Evolutionary conservation across 1,140 invertebrate genomes (phyloP), one percentile per base, ranked within the genome.

Genomic region (Panagrolaimus sp.): DNA sequence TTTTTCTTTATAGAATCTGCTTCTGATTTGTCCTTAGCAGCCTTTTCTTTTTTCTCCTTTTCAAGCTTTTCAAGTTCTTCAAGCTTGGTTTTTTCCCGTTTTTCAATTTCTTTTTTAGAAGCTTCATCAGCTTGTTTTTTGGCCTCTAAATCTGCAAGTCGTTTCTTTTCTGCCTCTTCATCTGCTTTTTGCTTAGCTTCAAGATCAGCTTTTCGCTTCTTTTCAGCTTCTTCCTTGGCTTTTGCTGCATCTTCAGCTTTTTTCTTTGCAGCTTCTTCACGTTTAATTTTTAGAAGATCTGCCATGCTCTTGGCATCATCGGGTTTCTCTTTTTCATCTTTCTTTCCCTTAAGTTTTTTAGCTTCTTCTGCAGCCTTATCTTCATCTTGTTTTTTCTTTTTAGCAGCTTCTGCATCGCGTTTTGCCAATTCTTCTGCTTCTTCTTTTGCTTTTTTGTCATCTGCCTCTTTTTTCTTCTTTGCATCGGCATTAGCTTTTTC

Each of bases 161-260:
- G 21, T 21, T 58, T 58, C 21, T 21, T 28, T 10, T 58, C 52
- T 4, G 52, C 52, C 2, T 58, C 52, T 1, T 21, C 52, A 10
- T 58, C 28, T 12, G 21, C 28, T 24, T 58, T 58, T 12, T 21
- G 21, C 4, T n/a, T 28, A 58, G 52, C 52, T 21, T 58, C 52
- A 3, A 21, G 15, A 12, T 58, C n/a, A 58, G 52, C 52, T 28
- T 58, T 58, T 58, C 28, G 14, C 52, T 58, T 58, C 28, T 58
- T 58, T 21, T 58, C 52, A 17, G 52, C 52, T 1, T 58, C 52
- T 28, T 58, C 28, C 17, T 58, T 58, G 52, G 52, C 52, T 28
- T 58, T 58, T 24, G 52, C 52, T 10, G 43, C 65, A 17, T 70
- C 70, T 68, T 71, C 55, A 7, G 66, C 32, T 12, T 69, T 55